These are phyloP conservation scores for Diplazon laetatorius DNA, from an alignment of 2,888 invertebrate genomes.

Conservation along the genomic window DNA sequence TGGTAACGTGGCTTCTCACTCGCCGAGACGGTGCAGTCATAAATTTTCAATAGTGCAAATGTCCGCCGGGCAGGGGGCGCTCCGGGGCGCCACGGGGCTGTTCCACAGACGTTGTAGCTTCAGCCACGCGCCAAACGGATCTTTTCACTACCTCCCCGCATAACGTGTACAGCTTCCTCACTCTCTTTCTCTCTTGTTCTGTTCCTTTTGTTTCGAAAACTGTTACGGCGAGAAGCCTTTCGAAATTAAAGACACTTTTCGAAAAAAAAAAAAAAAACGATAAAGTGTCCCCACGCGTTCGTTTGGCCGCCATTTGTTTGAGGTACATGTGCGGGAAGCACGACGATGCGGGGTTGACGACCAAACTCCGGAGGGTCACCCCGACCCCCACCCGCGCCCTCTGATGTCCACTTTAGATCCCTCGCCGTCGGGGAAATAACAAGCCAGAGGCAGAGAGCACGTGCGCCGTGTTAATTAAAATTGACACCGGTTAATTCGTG, in stretches of 20 bases:
- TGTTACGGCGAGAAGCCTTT: constrained; percentile 36
- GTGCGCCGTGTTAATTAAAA: constrained; percentile 38
- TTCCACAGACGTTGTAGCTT: neutral
- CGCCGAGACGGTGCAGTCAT: constrained; percentile 75
- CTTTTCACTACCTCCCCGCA: constrained; percentile 3
- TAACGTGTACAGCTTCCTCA: constrained; percentile 2
- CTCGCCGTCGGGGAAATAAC: constrained; percentile 14
- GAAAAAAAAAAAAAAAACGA: too few relatives aligned
- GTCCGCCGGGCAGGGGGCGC: constrained; percentile 60
- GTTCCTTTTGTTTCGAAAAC: constrained; percentile 2
- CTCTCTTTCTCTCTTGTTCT: constrained; percentile 25
- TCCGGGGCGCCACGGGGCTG: neutral
- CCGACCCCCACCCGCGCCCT: too few relatives aligned
- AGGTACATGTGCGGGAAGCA: neutral
- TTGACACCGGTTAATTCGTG: constrained; percentile 37
- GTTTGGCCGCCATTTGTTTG: neutral
- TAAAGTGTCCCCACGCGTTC: constrained; percentile 52
- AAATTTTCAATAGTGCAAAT: constrained; percentile 81
- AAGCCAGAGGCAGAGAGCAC: neutral
- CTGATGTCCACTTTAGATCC: constrained; percentile 36
- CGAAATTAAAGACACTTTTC: constrained; percentile 35
- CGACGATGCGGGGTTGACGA: constrained; percentile 8
- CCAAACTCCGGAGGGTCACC: neutral
- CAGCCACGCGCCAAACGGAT: constrained; percentile 13
- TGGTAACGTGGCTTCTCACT: constrained; percentile 40